A percentile compares a stretch with the other conserved stretches of the same genome.
Conservation (phyloP, 2,888 invertebrate species). For the Sminthurinus aureus region DNA sequence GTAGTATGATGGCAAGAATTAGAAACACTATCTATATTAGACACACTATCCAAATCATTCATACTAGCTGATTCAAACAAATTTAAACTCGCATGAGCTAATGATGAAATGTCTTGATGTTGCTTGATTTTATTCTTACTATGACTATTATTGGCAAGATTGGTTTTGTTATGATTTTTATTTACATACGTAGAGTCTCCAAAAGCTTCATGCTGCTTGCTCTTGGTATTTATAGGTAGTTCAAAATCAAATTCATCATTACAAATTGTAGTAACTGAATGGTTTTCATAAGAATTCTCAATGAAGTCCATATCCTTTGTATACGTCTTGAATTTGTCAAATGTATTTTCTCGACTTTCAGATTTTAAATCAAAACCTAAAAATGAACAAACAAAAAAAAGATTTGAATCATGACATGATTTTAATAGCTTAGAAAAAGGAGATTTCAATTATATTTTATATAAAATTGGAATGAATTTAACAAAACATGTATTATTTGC, state of each 20-base stretch:
- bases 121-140: background rate
- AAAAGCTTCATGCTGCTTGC: background rate
- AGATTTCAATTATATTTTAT: no score
- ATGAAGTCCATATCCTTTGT: slow-evolving; percentile 31
- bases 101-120: no score
- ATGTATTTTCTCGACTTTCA: slow-evolving; percentile 27
- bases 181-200: no score
- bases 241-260: slow-evolving; percentile 48
- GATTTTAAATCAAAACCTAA: slow-evolving; percentile 39
- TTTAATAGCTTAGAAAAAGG: no score
- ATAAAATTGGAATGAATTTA: no score
- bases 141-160: background rate
- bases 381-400: background rate
- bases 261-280: slow-evolving; percentile 44
- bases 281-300: slow-evolving; percentile 23
- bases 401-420: no score
- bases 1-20: background rate
- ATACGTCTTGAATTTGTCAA: slow-evolving; percentile 40
- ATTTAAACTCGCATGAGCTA: no score
- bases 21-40: no score
- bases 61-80: slow-evolving; percentile 25
- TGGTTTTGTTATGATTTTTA: no score
- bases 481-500: no score
- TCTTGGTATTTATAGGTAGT: no score
- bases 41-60: slow-evolving; percentile 39